Base-by-base conservation (phyloP, 2,888 invertebrate genomes). In the Sarcophaga variegata region DNA sequence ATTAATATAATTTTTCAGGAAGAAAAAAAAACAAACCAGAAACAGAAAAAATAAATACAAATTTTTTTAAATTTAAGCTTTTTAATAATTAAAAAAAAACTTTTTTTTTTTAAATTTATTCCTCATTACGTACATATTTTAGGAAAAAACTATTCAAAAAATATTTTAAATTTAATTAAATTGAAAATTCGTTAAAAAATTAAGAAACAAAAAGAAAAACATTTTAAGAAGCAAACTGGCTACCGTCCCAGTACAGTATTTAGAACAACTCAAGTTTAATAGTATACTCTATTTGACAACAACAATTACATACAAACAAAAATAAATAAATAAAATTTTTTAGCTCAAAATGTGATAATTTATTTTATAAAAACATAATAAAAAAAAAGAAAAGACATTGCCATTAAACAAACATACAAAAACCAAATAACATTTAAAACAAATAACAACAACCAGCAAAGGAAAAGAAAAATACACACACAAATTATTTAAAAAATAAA, bases 291-390 rank as follows among this genome's bases (percentile, higher is more conserved):
- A 71, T 83, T 67, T 45, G 64, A 75, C 66, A 63, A 67, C 59
- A 75, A 25, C 17, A 83, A 77, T 72, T 27, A 79, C 45, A 86
- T 37, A 37, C 8, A 37, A 37, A 37, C 37, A 37, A 37, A 37
- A 37, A 37, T 10, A 37, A 37, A 10, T 37, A 37, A 37, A 78
- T 37, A 70, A 37, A 37, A 75, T 87, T 86, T 84, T 78, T 87
- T 87, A 84, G 87, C 78, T 84, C 81, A 87, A 87, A 84, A 87
- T 87, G 87, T 87, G 87, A 87, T 87, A 87, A 87, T 87, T 87
- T 87, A 85, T 83, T 84, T 84, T 78, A 71, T 79, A 79, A 70
- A 83, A 49, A 63, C 64, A 62, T 75, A 74, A 37, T 6, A 37
- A 59, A 70, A 76, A 82, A 59, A 82, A 59, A 54, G 4, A 3